Evolutionary conservation across 2,888 invertebrate genomes (phyloP), one percentile per base, ranked within the genome.

Genomic region (Alcis repandata): DNA sequence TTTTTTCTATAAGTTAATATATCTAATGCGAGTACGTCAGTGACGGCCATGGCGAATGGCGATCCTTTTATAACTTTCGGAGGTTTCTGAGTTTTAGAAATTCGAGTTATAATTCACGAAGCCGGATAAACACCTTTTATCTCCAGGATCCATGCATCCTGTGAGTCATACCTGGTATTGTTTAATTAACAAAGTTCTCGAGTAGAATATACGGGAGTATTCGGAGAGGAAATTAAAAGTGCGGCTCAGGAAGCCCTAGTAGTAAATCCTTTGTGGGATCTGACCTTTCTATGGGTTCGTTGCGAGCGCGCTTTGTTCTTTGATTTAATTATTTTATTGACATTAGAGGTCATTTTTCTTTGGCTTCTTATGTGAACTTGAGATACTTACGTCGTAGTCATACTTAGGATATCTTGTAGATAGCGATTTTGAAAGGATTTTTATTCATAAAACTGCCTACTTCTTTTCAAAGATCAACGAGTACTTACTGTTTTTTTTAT

Each of bases 231-330:
- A 65, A 68, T 67, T 63, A 68, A 71, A 70, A 59, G 68, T 67
- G 66, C 49, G 62, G 67, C 59, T 59, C 38, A 61, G 59, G 86
- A 89, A 89, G 78, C 87, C 90, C 0, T 80, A 85, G 46, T 19
- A 79, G 67, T 73, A 66, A 67, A 54, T 69, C 74, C 79, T 81
- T 80, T 79, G 80, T 79, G 75, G 82, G 80, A 84, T 86, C 76
- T 76, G 77, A 76, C 76, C 70, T 79, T 80, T 58, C 73, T 89
- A 88, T 58, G 90, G 90, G 74, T 87, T 90, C 68, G 72, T 77
- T 76, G 79, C 78, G 72, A 68, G 73, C 72, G 66, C 65, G 69
- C 71, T 77, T 79, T 77, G 73, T 78, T 74, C 66, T 73, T 72
- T 75, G 63, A 69, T 75, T 72, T 64, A 67, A 76, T 75, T 75